These are phyloP conservation scores for Hepsetus odoe DNA, from an alignment of 2,113 vertebrate species.

Conservation along the genomic window DNA sequence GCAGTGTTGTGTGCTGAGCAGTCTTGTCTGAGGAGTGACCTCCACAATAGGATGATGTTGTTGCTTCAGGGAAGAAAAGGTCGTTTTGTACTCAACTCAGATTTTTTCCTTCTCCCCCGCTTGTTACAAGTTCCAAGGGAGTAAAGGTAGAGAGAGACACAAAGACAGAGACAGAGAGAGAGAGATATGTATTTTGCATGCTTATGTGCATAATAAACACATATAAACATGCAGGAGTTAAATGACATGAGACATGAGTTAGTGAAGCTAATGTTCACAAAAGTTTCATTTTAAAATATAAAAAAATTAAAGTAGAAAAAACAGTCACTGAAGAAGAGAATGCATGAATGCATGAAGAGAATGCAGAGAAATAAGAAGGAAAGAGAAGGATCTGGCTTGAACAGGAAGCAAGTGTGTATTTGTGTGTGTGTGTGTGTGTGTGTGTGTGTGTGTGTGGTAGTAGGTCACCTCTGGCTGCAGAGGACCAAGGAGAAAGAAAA, in stretches of 20 bases:
- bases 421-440: constrained; percentile 3
- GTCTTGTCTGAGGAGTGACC: constrained; percentile 72
- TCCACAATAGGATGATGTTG: constrained; percentile 77
- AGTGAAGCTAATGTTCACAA: constrained; percentile 14
- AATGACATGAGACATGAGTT: constrained; percentile 27
- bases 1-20: constrained; percentile 70
- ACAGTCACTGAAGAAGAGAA: constrained; percentile 51
- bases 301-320: constrained; percentile 1
- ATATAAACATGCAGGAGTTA: neutral
- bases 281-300: constrained; percentile 19
- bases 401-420: neutral
- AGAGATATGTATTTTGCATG: constrained; percentile 15
- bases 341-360: constrained; percentile 38
- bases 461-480: constrained; percentile 21
- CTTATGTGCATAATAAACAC: neutral
- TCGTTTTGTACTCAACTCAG: constrained; percentile 67
- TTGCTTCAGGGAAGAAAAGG: constrained; percentile 78
- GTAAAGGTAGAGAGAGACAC: constrained; percentile 57
- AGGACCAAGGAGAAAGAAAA: constrained; percentile 2
- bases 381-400: constrained; percentile 47
- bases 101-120: constrained; percentile 52
- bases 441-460: too few species aligned
- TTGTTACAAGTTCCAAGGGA: constrained; percentile 65
- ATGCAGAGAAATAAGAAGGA: constrained; percentile 32
- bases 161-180: neutral